Conservation (phyloP, 2,888 invertebrate species). For the Dyspetes luteomarginatus region DNA sequence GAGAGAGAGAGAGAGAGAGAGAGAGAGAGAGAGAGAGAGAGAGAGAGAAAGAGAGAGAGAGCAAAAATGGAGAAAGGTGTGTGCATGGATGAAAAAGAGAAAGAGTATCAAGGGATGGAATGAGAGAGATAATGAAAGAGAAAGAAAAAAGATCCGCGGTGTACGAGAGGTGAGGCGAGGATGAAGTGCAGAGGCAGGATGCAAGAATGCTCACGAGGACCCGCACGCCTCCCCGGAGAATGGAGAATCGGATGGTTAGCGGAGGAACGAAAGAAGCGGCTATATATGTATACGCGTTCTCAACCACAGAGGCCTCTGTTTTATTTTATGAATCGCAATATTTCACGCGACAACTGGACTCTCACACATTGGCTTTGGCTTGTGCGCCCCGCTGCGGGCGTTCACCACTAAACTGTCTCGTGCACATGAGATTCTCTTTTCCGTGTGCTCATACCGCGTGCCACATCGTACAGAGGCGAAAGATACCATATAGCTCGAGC, state of each 20-base stretch:
- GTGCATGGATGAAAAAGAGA: constrained; percentile 48
- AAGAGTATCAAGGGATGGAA: constrained; percentile 61
- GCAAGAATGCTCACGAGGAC: constrained; percentile 66
- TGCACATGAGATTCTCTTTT: constrained; percentile 74
- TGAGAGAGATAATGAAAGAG: constrained; percentile 42
- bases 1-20: constrained; percentile 18
- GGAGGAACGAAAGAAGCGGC: constrained; percentile 70
- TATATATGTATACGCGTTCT: constrained; percentile 81
- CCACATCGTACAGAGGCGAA: constrained; percentile 74
- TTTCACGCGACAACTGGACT: constrained; percentile 83
- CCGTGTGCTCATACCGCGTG: constrained; percentile 76
- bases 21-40: constrained; percentile 41
- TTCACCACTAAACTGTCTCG: constrained; percentile 82
- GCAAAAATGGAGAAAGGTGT: constrained; percentile 46
- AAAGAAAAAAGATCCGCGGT: constrained; percentile 2
- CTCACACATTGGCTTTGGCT: constrained; percentile 60
- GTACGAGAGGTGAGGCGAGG: constrained; percentile 55
- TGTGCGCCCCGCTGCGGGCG: constrained; percentile 73
- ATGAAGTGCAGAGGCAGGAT: constrained; percentile 65
- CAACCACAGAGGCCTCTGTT: constrained; percentile 82
- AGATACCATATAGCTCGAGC: constrained; percentile 72
- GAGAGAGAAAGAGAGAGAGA: constrained; percentile 57
- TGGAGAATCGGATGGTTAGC: constrained; percentile 77
- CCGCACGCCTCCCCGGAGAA: constrained; percentile 49
- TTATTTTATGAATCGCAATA: constrained; percentile 84